Conservation (phyloP, 1,140 invertebrate species). For the Drosophila rufa region DNA sequence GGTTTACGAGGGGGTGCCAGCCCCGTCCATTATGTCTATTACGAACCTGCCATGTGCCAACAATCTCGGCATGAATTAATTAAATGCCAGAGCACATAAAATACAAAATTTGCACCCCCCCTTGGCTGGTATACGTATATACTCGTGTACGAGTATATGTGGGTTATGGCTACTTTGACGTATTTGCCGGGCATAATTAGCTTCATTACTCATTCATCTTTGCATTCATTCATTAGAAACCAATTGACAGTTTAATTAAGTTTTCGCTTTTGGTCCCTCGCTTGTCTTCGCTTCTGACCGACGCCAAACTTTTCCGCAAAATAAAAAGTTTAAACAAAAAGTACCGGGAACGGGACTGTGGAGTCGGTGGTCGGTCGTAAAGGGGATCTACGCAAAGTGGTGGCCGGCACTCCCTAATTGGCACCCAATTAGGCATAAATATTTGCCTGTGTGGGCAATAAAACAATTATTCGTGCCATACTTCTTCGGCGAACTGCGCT, state of each 20-base stretch:
- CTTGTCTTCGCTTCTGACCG: constrained; percentile 30
- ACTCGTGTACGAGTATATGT: constrained; percentile 21
- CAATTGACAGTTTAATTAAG: constrained; percentile 81
- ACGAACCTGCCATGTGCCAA: constrained; percentile 25
- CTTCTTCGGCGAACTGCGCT: constrained; percentile 31
- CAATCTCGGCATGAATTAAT: constrained; percentile 56
- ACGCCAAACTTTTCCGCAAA: constrained; percentile 32
- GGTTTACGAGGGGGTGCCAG: background rate
- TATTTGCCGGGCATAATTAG: constrained; percentile 66
- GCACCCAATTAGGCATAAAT: constrained; percentile 62
- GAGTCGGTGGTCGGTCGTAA: background rate
- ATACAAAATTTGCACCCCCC: background rate
- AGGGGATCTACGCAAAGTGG: constrained; percentile 36
- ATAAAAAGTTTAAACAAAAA: constrained; percentile 55
- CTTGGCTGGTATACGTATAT: background rate
- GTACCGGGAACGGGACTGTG: background rate
- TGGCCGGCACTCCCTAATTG: constrained; percentile 51
- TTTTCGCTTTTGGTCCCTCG: constrained; percentile 44
- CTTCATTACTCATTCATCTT: constrained; percentile 70
- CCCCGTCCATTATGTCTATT: constrained; percentile 18
- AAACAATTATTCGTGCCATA: constrained; percentile 54
- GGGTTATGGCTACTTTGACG: constrained; percentile 47
- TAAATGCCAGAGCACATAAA: constrained; percentile 47
- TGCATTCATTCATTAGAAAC: constrained; percentile 68
- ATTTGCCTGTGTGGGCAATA: constrained; percentile 50